Percentiles rank a stretch among this genome's conserved stretches.
Evolutionary conservation across 2,113 vertebrate species (phyloP).

Genomic region (Halcyon senegalensis): DNA sequence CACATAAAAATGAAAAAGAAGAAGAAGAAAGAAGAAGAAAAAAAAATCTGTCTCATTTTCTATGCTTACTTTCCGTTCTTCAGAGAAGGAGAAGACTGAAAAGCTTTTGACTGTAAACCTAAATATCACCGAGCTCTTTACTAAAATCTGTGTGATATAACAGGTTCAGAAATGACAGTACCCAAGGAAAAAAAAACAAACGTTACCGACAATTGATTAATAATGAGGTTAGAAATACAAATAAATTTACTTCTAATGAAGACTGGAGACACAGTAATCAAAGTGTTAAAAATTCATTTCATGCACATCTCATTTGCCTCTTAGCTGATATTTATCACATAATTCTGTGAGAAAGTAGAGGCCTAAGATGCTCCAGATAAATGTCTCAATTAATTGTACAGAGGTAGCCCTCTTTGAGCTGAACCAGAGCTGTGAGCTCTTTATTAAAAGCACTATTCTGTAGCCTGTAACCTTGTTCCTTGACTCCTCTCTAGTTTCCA

Average conservation of each 20-base stretch:
- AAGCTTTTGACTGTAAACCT: constrained; percentile 59
- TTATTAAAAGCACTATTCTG: constrained; percentile 96
- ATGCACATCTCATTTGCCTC: constrained; percentile 82
- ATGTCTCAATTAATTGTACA: constrained; percentile 97
- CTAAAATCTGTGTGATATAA: constrained; percentile 53
- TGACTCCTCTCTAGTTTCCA: constrained; percentile 92
- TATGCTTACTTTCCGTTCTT: constrained; percentile 43
- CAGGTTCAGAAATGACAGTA: constrained; percentile 58
- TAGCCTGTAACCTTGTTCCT: constrained; percentile 92
- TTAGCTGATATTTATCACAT: constrained; percentile 92
- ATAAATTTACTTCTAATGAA: constrained; percentile 79
- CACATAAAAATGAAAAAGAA: constrained; percentile 1
- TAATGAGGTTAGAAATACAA: constrained; percentile 78
- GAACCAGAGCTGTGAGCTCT: constrained; percentile 92
- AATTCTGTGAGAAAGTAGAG: constrained; percentile 88
- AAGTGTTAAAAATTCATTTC: constrained; percentile 84
- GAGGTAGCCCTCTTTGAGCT: constrained; percentile 83
- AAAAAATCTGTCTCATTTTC: not conserved
- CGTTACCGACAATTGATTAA: constrained; percentile 56
- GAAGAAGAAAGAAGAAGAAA: not conserved
- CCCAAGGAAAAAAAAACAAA: not conserved
- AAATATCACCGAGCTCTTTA: not conserved
- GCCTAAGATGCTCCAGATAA: constrained; percentile 95
- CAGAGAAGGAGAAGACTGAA: constrained; percentile 11
- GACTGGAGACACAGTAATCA: constrained; percentile 78